phyloP scores from a whole-genome alignment of 1,140 invertebrate genomes.

The silkworm (Bombyx mori) region ASM3026992v2 NC_085109.1:8562501-8563000 shows the following conservation, averaged over 20 bases:
- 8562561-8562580: too few species aligned
- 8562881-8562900: slow-evolving; percentile 4
- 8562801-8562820: neutral
- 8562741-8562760: slow-evolving; percentile 14
- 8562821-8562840: too few species aligned
- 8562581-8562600: too few species aligned
- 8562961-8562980: slow-evolving; percentile 8
- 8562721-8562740: slow-evolving; percentile 19
- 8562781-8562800: slow-evolving; percentile 1
- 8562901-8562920: slow-evolving; percentile 10
- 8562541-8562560: too few species aligned
- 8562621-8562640: too few species aligned
- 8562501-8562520: too few species aligned
- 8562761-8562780: slow-evolving; percentile 8
- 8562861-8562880: neutral
- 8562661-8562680: slow-evolving; percentile 27
- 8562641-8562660: neutral
- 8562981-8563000: slow-evolving; percentile 2
- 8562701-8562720: slow-evolving; percentile 26
- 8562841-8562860: too few species aligned
- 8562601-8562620: too few species aligned
- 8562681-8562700: slow-evolving; percentile 20
- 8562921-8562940: slow-evolving; percentile 18
- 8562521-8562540: too few species aligned
- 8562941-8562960: slow-evolving; percentile 11